Percentiles rank a stretch among this genome's conserved stretches.
Conservation (phyloP, 2,797 vertebrate species). For the Argya squamiceps region DNA sequence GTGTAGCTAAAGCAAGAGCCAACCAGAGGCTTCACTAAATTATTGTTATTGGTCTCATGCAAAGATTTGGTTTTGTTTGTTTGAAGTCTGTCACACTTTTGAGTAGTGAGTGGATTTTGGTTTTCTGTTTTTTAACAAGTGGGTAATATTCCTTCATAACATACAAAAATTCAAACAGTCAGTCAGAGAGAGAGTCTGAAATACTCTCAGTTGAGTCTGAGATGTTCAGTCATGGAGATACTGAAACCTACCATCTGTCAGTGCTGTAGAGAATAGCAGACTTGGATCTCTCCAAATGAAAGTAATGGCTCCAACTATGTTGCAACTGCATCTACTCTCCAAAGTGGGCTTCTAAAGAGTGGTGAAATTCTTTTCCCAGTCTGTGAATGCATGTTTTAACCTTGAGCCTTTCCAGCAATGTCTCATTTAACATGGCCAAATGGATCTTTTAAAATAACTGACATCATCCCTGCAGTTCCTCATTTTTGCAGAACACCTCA, state of each 20-base stretch:
- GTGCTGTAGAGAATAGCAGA: background rate
- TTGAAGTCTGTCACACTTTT: background rate
- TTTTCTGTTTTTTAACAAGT: background rate
- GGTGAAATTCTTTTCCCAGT: background rate
- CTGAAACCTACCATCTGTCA: background rate
- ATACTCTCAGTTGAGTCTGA: background rate
- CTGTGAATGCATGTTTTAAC: background rate
- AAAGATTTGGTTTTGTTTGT: background rate
- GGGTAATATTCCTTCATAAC: background rate
- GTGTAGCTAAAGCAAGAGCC: background rate
- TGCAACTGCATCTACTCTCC: background rate
- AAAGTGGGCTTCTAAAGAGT: background rate
- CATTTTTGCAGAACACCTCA: rapidly evolving
- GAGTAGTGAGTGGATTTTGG: background rate
- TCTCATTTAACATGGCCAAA: background rate
- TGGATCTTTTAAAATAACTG: background rate
- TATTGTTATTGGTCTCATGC: background rate
- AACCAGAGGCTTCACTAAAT: background rate
- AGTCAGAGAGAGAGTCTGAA: background rate
- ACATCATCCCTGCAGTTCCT: background rate
- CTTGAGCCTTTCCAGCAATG: background rate
- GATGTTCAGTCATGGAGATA: background rate
- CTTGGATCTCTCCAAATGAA: constrained; percentile 33
- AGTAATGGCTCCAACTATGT: background rate
- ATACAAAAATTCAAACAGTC: background rate